A percentile compares a stretch with the other conserved stretches of the same genome.
Conservation (phyloP, 2,888 invertebrate genomes). For the Nomada flava region DNA sequence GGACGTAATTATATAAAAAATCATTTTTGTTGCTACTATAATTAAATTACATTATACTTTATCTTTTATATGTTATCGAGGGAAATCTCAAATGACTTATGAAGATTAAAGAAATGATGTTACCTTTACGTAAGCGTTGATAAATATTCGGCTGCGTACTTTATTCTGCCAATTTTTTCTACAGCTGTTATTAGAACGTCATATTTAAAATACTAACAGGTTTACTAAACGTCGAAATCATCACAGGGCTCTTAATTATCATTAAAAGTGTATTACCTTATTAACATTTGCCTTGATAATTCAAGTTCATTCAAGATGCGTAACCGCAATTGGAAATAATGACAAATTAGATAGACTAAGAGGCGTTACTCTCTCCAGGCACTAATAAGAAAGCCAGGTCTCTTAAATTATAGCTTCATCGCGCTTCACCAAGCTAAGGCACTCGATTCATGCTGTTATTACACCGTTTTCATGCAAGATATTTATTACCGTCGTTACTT, state of each 20-base stretch:
- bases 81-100: no score
- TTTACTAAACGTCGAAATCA: background rate
- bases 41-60: background rate
- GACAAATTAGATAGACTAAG: constrained; percentile 10
- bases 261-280: background rate
- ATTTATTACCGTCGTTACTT: constrained; percentile 34
- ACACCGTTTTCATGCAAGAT: constrained; percentile 18
- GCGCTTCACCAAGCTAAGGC: constrained; percentile 12
- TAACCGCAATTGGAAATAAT: constrained; percentile 4
- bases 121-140: no score
- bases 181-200: no score
- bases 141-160: no score
- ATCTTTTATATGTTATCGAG: background rate
- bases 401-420: constrained; percentile 42
- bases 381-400: constrained; percentile 21
- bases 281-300: background rate
- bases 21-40: background rate
- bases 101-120: no score
- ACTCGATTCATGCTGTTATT: constrained; percentile 19
- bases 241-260: background rate
- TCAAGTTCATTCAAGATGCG: constrained; percentile 3
- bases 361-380: background rate
- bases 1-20: no score
- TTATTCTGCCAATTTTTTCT: no score
- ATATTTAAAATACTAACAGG: background rate